Evolutionary conservation across 2,888 invertebrate genomes (phyloP), one percentile per base, ranked within the genome.

Genomic region (Drosophila antonietae): DNA sequence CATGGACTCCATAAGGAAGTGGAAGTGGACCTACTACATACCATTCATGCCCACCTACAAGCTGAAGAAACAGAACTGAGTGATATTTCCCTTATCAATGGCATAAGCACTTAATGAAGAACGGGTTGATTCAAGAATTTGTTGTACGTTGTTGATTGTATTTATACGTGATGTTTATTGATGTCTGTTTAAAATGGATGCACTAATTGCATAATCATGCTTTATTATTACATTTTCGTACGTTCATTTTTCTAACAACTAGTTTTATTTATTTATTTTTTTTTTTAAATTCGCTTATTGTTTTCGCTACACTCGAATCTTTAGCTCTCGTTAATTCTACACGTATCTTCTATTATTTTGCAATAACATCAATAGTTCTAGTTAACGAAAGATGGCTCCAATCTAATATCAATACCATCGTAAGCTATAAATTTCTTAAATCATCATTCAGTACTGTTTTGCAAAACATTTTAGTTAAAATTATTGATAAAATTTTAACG

Each of bases 31-130:
- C 0, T 94, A 94, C 23, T 94, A 95, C 73, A 88, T 96, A 3
- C 96, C 96, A 0, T 96, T 96, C 89, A 94, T 95, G 93, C 96
- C 96, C 39, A 96, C 96, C 0, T 96, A 96, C 90, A 93, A 94
- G 77, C 60, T 91, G 6, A 87, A 90, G 67, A 91, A 92, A 56
- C 83, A 83, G 46, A 87, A 66, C 49, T 91, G 72, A 69, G n/a
- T 28, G 23, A 33, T 15, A n/a, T 33, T 61, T 39, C 15, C n/a
- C 2, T 33, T 9, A 33, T 9, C 12, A 6, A n/a, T 3, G n/a
- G n/a, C n/a, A 10, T n/a, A 18, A 33, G 23, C 14, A 44, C 33
- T 14, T 14, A 15, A 41, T 3, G 12, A n/a, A 31, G 33, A 31
- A 14, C 20, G 14, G 3, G 2, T 37, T 43, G 57, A 68, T 57